phyloP scores from a whole-genome alignment of 1,140 invertebrate genomes.

The Drosophila trapezifrons region DNA sequence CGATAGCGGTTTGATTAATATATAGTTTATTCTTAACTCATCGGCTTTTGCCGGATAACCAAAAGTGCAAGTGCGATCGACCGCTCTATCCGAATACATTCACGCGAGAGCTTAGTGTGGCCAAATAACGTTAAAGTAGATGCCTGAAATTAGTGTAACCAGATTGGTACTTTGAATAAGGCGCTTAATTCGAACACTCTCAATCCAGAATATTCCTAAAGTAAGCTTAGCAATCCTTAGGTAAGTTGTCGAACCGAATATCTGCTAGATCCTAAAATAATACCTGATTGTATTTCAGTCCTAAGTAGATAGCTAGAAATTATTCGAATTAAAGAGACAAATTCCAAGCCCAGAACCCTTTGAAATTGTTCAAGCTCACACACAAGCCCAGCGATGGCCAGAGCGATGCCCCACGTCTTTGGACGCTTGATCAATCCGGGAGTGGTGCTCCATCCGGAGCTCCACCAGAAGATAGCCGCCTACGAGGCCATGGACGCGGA shows the following conservation, averaged over 20 bases:
- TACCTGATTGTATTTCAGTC: not conserved
- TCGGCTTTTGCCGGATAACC: too few relatives aligned
- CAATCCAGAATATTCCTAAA: not conserved
- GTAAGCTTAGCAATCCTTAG: conserved; percentile 6
- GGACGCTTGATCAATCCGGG: conserved; percentile 54
- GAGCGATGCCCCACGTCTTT: conserved; percentile 14
- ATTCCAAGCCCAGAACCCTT: not conserved
- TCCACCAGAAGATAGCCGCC: conserved; percentile 48
- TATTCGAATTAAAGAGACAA: conserved; percentile 4
- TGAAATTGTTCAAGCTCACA: not conserved
- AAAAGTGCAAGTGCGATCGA: too few relatives aligned
- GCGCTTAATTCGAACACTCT: too few relatives aligned
- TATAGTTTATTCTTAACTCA: too few relatives aligned
- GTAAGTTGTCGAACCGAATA: not conserved
- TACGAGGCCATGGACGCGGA: conserved; percentile 44
- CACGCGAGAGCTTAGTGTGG: too few relatives aligned
- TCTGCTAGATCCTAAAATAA: too few relatives aligned
- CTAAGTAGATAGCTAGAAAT: conserved; percentile 16
- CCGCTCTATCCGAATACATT: too few relatives aligned
- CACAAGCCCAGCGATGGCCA: conserved; percentile 30
- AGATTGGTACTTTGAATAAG: too few relatives aligned
- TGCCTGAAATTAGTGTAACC: too few relatives aligned
- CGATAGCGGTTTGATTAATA: too few relatives aligned
- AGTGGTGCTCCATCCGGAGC: conserved; percentile 41
- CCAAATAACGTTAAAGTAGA: too few relatives aligned